phyloP scores from a whole-genome alignment of 2,797 vertebrate species.

The Clarias pachynema region DNA sequence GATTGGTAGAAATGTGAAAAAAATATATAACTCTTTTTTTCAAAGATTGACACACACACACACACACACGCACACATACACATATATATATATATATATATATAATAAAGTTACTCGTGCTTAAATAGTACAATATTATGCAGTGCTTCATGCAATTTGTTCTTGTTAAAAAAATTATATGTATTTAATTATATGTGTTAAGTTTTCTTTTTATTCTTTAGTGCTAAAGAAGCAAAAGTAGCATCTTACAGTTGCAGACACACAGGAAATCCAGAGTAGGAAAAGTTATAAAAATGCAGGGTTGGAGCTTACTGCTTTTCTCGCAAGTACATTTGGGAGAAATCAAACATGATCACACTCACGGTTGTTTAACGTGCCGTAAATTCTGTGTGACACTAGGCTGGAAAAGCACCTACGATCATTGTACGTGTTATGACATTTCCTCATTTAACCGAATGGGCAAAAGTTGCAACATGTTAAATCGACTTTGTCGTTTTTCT shows the following conservation, averaged over 20 bases:
- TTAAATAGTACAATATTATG: neutral
- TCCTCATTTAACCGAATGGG: neutral
- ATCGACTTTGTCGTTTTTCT: neutral
- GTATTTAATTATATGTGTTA: neutral
- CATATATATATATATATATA: neutral
- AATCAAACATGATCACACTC: constrained; percentile 7
- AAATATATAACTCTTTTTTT: neutral
- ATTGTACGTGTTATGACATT: constrained; percentile 10
- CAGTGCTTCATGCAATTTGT: neutral
- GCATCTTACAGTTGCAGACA: neutral
- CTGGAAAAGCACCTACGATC: constrained; percentile 15
- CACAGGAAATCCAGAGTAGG: neutral
- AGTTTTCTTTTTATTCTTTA: neutral
- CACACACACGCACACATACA: neutral
- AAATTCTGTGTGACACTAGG: constrained; percentile 10
- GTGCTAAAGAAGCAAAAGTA: neutral
- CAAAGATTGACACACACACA: neutral
- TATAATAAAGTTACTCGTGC: neutral
- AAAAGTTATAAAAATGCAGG: neutral
- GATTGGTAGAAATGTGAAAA: neutral
- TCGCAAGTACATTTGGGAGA: neutral
- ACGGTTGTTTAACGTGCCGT: neutral
- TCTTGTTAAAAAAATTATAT: neutral
- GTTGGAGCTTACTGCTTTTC: neutral
- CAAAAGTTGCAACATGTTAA: neutral